A percentile compares a stretch with the other conserved stretches of the same genome.
Conservation (phyloP, 2,113 vertebrate species). For the mouse (Mus musculus) region GRCm39 chr13:88655501-88656000, state of each 20-base stretch:
- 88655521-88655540: too few relatives aligned
- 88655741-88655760: background rate
- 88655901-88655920: background rate
- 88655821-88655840: background rate
- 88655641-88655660: background rate
- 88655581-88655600: background rate
- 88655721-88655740: background rate
- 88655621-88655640: background rate
- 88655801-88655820: background rate
- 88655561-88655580: background rate
- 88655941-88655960: background rate
- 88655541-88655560: background rate
- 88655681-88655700: background rate
- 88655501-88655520: background rate
- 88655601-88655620: background rate
- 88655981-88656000: background rate
- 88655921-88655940: constrained; percentile 1
- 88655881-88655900: background rate
- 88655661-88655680: background rate
- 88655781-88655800: background rate
- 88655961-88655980: background rate
- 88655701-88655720: background rate
- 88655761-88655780: background rate
- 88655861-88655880: constrained; percentile 22
- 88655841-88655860: background rate